Base-by-base conservation (phyloP, 2,113 vertebrate species). In the Lipotes vexillifer region DNA sequence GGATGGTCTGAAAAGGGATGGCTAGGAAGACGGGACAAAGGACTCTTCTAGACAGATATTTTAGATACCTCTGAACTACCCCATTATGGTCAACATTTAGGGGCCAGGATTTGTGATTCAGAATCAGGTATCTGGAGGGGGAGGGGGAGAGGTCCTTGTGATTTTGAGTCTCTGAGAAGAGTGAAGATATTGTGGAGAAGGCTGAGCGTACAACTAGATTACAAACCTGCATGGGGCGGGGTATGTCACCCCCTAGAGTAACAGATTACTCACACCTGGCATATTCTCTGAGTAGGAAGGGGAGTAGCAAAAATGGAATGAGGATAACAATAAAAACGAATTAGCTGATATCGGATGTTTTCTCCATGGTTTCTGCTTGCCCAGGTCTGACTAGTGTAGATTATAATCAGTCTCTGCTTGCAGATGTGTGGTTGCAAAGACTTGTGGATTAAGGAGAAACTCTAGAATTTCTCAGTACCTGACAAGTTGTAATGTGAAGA, bases 401-500 rank as follows among this genome's bases (percentile, higher is more conserved):
- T 99, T 99, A 98, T 99, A 99, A 99, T 99, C 99, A 99, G 99
- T 98, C 98, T 99, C 98, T 99, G 99, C 99, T 99, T 99, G 98
- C 98, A 99, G 99, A 99, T 99, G 98, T 97, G 91, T 98, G 98
- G 99, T 99, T 99, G 98, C 98, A 98, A 98, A 99, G 98, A 99
- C 98, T 92, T 94, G 98, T 98, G 98, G 99, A 99, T 99, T 99
- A 99, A 98, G 98, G 97, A 99, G 98, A 99, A 99, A 98, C 98
- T 99, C 99, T 99, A 99, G 99, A 99, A 99, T 99, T 99, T 99
- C 99, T 99, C 99, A 92, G 96, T 99, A 99, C 99, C 99, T 99
- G 99, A 99, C 99, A 99, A 99, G 99, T 99, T 99, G 98, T 99
- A 99, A 99, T 99, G 99, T 99, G 99, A 99, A 99, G 99, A 99